Base-by-base conservation (phyloP, 1,140 invertebrate genomes). In the Subanguina moxae region DNA sequence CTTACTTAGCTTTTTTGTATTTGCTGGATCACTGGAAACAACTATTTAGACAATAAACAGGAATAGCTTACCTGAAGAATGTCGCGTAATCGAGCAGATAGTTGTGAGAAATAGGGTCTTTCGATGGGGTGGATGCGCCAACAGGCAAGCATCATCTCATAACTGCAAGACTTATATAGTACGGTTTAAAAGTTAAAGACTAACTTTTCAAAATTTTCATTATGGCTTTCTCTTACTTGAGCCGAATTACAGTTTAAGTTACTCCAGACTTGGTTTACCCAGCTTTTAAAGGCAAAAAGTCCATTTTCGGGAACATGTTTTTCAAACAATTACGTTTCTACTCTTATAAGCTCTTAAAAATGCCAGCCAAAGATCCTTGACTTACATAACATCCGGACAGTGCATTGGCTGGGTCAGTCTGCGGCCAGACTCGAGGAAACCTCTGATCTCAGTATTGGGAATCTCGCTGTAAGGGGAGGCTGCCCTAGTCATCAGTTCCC, bases 331-430 rank as follows among this genome's bases (percentile, higher is more conserved):
- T n/a, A n/a, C n/a, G n/a, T n/a, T n/a, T n/a, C n/a, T n/a, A n/a
- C n/a, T n/a, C n/a, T n/a, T n/a, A n/a, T n/a, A n/a, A n/a, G n/a
- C n/a, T n/a, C n/a, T n/a, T n/a, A n/a, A n/a, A n/a, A n/a, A n/a
- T n/a, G n/a, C 11, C 32, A 38, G 11, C 32, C 32, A 5, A 5
- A 38, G 3, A 38, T 38, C 32, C 32, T n/a, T 28, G 11, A 70
- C 71, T 72, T 65, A 72, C 70, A 72, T 63, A 5, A 72, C 46
- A 68, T 73, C 72, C 21, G 73, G 73, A 70, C 73, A 74, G 45
- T 74, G 70, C 23, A 58, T 61, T 17, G 73, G 73, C 62, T 76
- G 73, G n/a, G 70, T n/a, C 17, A 74, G 63, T 32, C 73, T 63
- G 32, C 57, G 72, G 21, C 73, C 73, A 17, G 69, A 25, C 23